These are phyloP conservation scores for Caenorhabditis plicata DNA, from an alignment of 2,888 invertebrate genomes.

Conservation along the genomic window DNA sequence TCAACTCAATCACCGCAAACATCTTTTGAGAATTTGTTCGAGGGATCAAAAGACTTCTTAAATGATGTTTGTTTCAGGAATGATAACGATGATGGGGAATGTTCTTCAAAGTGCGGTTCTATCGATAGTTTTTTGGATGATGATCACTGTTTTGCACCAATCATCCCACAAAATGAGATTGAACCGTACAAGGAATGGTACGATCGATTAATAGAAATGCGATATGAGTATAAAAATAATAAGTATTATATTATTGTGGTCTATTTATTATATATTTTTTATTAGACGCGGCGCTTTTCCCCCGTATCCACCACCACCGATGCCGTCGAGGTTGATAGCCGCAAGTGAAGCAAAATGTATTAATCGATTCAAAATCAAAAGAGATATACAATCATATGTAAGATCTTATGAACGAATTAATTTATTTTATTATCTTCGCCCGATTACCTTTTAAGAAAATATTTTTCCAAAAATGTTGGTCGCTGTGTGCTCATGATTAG, in stretches of 20 bases:
- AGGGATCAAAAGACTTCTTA: neutral
- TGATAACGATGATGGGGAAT: no score
- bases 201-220: constrained; percentile 6
- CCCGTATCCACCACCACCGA: constrained; percentile 25
- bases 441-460: no score
- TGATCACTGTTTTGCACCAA: constrained; percentile 3
- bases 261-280: no score
- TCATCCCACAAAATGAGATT: constrained; percentile 4
- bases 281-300: constrained; percentile 10
- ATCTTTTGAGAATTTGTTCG: constrained; percentile 8
- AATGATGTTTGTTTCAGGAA: no score
- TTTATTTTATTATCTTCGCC: no score
- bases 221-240: neutral
- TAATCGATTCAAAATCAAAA: constrained; percentile 22
- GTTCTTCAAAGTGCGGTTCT: no score
- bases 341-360: constrained; percentile 12
- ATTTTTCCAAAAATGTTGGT: no score
- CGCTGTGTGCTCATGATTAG: no score
- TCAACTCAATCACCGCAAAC: constrained; percentile 14
- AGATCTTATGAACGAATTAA: no score
- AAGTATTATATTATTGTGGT: no score
- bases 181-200: constrained; percentile 19
- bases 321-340: constrained; percentile 18
- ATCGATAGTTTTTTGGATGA: no score
- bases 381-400: no score